A percentile compares a stretch with the other conserved stretches of the same genome.
phyloP scores from a whole-genome alignment of 1,140 invertebrate genomes.

The Drosophila tristis region DNA sequence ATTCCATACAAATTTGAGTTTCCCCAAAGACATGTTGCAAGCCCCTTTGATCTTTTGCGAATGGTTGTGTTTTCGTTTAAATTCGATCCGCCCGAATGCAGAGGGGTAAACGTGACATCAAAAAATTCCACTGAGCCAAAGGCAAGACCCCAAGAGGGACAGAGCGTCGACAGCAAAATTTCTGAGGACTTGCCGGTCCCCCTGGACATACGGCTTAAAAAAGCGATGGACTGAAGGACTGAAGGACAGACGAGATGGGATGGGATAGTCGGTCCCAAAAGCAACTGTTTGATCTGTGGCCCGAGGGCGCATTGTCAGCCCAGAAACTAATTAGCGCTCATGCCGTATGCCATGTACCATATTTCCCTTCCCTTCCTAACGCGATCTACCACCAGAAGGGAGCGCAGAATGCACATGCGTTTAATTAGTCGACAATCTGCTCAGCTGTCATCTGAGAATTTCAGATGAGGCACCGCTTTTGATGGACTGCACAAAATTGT shows the following conservation, averaged over 20 bases:
- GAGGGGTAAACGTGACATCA: conserved; percentile 30
- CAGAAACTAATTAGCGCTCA: conserved; percentile 67
- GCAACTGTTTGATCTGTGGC: conserved; percentile 67
- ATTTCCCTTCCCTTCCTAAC: neutral
- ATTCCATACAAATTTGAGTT: neutral
- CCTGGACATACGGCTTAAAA: conserved; percentile 12
- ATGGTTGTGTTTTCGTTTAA: conserved; percentile 53
- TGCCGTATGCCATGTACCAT: conserved; percentile 10
- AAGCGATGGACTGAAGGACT: conserved; percentile 1
- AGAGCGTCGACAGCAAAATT: neutral
- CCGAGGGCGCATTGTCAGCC: conserved; percentile 56
- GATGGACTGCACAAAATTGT: conserved; percentile 6
- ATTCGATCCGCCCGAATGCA: conserved; percentile 32
- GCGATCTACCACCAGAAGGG: too few relatives aligned
- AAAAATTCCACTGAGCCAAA: conserved; percentile 4
- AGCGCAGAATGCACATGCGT: conserved; percentile 60
- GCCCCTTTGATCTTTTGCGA: conserved; percentile 45
- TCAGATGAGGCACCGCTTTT: conserved; percentile 1
- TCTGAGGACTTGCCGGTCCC: conserved; percentile 16
- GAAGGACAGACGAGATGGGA: neutral
- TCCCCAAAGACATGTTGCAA: conserved; percentile 33
- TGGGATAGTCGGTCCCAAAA: conserved; percentile 19
- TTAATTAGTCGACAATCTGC: conserved; percentile 69
- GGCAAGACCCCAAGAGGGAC: conserved; percentile 8
- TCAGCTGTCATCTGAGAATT: conserved; percentile 52